Evolutionary conservation across 2,797 vertebrate genomes (phyloP).

Genomic region (Ceryle rudis): DNA sequence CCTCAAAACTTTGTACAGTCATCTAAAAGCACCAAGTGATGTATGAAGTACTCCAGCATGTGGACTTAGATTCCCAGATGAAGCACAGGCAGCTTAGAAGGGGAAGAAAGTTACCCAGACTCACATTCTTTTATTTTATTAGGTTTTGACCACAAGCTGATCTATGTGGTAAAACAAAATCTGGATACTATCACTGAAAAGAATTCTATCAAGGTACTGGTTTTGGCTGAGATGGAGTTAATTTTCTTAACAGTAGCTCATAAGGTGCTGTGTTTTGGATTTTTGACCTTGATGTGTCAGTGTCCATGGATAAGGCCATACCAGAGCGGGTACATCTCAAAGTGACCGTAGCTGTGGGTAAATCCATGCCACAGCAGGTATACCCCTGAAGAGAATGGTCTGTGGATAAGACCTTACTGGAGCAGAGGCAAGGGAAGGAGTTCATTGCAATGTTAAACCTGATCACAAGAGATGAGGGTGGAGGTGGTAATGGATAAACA

Average conservation of each 20-base stretch:
- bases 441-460: neutral
- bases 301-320: neutral
- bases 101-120: neutral
- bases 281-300: neutral
- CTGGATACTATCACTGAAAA: neutral
- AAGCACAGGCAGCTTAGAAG: neutral
- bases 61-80: neutral
- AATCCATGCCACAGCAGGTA: neutral
- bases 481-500: neutral
- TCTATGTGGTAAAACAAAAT: neutral
- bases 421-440: neutral
- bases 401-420: neutral
- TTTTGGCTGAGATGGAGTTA: neutral
- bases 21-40: neutral
- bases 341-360: neutral
- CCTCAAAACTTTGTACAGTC: neutral
- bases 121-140: neutral
- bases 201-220: neutral
- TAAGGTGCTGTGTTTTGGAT: neutral
- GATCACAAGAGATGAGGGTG: neutral
- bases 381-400: no score
- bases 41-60: no score
- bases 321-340: neutral
- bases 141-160: neutral
- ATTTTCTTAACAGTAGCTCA: neutral